Conservation (phyloP, 2,797 vertebrate genomes). For the Typhlichthys subterraneus region DNA sequence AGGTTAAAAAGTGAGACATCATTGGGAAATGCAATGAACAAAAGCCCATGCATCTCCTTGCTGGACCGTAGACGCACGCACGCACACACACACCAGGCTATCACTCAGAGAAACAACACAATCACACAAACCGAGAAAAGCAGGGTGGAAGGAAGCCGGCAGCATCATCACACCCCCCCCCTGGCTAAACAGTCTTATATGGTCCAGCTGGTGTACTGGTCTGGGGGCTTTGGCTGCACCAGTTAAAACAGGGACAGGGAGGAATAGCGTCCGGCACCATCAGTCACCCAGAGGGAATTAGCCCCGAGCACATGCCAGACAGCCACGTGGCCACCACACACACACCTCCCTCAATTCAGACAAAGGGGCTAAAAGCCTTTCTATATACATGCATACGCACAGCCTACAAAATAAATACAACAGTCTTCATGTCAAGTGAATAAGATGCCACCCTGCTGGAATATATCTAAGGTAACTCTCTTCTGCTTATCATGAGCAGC, state of each 20-base stretch:
- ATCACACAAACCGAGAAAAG: conserved; percentile 43
- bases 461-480: not conserved
- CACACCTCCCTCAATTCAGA: conserved; percentile 39
- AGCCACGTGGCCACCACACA: conserved; percentile 31
- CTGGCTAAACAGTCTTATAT: conserved; percentile 42
- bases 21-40: conserved; percentile 34
- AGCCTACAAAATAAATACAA: too few species aligned
- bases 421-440: not conserved
- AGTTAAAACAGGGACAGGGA: conserved; percentile 56
- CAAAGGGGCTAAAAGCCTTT: conserved; percentile 36
- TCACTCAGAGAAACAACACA: conserved; percentile 34
- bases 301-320: conserved; percentile 53
- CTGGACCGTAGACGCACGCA: not conserved
- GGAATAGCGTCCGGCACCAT: conserved; percentile 52
- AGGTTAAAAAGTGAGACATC: conserved; percentile 48
- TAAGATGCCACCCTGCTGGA: not conserved
- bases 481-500: not conserved
- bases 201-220: conserved; percentile 65
- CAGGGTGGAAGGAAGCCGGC: conserved; percentile 48
- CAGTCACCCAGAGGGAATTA: conserved; percentile 59
- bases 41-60: conserved; percentile 29
- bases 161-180: conserved; percentile 28
- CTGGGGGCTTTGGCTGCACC: conserved; percentile 53
- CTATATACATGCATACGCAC: not conserved
- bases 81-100: conserved; percentile 44